phyloP scores from a whole-genome alignment of 2,797 vertebrate genomes.

The Furcifer pardalis region DNA sequence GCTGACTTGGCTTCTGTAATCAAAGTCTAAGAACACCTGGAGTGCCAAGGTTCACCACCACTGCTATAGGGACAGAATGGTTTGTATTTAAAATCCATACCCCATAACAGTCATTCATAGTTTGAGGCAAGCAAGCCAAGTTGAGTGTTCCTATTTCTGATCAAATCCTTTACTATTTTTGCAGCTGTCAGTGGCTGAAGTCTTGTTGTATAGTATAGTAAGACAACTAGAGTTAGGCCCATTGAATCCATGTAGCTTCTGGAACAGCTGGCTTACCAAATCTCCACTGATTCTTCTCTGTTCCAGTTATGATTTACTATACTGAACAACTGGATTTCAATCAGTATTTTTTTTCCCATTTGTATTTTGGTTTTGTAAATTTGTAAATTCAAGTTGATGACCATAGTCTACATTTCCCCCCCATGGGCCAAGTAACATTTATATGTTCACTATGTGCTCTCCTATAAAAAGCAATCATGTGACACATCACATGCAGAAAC shows the following conservation, averaged over 20 bases:
- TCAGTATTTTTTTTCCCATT: too few species aligned
- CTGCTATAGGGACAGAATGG: background rate
- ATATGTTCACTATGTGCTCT: background rate
- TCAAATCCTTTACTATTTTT: background rate
- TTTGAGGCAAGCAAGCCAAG: background rate
- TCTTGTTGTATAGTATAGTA: background rate
- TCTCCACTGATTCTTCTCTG: background rate
- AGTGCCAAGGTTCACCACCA: too few species aligned
- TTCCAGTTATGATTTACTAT: background rate
- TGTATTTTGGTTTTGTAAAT: too few species aligned
- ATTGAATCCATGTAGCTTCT: background rate
- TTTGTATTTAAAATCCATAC: background rate
- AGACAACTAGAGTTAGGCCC: background rate
- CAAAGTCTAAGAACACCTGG: too few species aligned
- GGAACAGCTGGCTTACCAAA: background rate
- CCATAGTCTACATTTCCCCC: background rate
- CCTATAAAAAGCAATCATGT: conserved; percentile 4
- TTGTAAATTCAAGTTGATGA: background rate
- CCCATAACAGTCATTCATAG: background rate
- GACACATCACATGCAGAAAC: background rate
- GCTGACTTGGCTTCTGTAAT: too few species aligned
- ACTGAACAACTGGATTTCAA: background rate
- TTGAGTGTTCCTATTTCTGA: background rate
- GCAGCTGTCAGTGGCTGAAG: background rate
- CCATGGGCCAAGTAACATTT: background rate